Evolutionary conservation across 2,113 vertebrate species (phyloP).

Genomic region (Mola mola): DNA sequence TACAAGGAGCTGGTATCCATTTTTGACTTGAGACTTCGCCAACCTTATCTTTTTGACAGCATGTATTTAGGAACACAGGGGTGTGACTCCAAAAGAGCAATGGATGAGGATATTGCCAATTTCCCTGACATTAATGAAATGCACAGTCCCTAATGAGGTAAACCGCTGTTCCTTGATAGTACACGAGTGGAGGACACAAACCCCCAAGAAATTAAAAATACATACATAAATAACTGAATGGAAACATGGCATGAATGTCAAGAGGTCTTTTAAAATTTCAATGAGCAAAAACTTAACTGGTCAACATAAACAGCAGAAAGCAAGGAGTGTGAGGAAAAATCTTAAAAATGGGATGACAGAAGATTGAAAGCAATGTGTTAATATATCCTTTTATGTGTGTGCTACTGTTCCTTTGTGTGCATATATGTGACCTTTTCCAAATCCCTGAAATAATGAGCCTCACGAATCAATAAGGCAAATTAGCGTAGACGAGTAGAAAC

Average conservation of each 20-base stretch:
- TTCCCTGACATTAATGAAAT: conserved; percentile 98
- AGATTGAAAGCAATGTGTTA: conserved; percentile 35
- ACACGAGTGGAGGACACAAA: conserved; percentile 91
- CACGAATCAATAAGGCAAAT: conserved; percentile 82
- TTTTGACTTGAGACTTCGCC: conserved; percentile 77
- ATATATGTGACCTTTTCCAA: conserved; percentile 78
- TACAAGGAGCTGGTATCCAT: conserved; percentile 6
- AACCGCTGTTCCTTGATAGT: conserved; percentile 97
- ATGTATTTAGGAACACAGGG: conserved; percentile 95
- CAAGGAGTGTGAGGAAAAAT: conserved; percentile 84
- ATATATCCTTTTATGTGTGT: conserved; percentile 10
- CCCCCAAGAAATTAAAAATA: conserved; percentile 90
- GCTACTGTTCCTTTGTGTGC: neutral
- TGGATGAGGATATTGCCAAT: conserved; percentile 96
- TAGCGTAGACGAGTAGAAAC: conserved; percentile 72
- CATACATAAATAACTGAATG: conserved; percentile 50
- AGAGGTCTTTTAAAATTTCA: conserved; percentile 88
- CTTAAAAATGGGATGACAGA: conserved; percentile 58
- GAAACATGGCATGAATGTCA: conserved; percentile 88
- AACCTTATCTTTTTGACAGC: conserved; percentile 87
- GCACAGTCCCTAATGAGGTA: conserved; percentile 98
- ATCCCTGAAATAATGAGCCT: conserved; percentile 73
- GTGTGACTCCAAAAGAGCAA: conserved; percentile 98
- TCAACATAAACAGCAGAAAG: conserved; percentile 86
- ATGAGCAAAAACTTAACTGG: too few species aligned